These are phyloP conservation scores for Arctopsyche grandis DNA, from an alignment of 1,140 invertebrate genomes.

Conservation along the genomic window DNA sequence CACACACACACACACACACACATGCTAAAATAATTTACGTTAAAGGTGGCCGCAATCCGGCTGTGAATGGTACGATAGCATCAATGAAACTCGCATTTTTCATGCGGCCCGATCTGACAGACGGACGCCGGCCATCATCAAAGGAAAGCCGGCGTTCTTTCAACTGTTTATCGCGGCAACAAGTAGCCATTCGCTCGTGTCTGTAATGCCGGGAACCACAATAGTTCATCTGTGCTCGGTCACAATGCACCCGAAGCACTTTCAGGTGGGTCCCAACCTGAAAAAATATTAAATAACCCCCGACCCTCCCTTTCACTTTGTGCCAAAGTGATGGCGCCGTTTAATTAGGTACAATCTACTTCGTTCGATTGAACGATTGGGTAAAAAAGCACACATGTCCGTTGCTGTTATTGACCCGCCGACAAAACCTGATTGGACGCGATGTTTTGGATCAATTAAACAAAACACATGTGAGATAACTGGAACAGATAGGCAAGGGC, in stretches of 20 bases:
- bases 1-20: no score
- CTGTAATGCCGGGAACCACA: not conserved
- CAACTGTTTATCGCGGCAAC: conserved; percentile 16
- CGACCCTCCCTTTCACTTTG: no score
- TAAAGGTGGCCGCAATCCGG: not conserved
- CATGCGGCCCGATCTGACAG: not conserved
- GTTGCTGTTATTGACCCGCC: no score
- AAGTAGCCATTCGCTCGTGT: conserved; percentile 15
- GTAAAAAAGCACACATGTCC: no score
- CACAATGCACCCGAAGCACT: not conserved
- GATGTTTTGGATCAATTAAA: conserved; percentile 51
- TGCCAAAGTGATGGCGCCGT: no score
- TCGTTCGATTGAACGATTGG: no score
- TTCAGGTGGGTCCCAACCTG: no score
- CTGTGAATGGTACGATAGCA: conserved; percentile 25
- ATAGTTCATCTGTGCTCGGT: not conserved
- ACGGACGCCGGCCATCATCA: conserved; percentile 29
- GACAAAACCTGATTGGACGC: conserved; percentile 36
- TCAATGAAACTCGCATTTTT: conserved; percentile 48
- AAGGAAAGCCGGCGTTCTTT: conserved; percentile 2
- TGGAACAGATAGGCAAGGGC: conserved; percentile 33
- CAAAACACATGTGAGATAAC: conserved; percentile 49
- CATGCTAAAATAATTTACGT: not conserved
- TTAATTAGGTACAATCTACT: no score
- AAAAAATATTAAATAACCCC: no score